Conservation (phyloP, 2,797 vertebrate genomes). For the Decapterus maruadsi region DNA sequence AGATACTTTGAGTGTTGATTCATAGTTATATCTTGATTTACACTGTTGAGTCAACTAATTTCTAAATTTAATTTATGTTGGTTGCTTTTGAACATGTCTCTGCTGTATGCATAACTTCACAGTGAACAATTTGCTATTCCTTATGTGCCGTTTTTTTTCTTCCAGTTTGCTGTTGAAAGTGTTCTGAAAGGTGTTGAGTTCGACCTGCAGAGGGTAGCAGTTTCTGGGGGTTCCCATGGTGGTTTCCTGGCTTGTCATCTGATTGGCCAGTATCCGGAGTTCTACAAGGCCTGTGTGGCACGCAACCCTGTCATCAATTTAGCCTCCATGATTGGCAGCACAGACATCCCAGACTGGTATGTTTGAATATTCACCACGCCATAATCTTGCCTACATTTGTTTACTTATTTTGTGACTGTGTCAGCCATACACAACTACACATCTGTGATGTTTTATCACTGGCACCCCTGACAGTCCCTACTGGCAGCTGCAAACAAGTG, state of each 20-base stretch:
- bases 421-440: neutral
- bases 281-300: constrained; percentile 91
- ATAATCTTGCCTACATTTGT: neutral
- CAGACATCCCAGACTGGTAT: constrained; percentile 98
- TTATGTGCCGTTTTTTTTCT: neutral
- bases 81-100: constrained; percentile 3
- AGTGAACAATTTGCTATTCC: neutral
- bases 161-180: constrained; percentile 89
- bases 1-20: neutral
- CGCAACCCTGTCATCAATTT: constrained; percentile 95
- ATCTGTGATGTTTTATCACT: constrained; percentile 15
- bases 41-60: neutral
- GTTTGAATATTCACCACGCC: constrained; percentile 5
- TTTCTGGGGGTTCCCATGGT: constrained; percentile 94
- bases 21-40: neutral
- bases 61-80: neutral
- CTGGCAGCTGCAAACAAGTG: constrained; percentile 19
- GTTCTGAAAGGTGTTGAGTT: constrained; percentile 85
- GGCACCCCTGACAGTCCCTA: constrained; percentile 6
- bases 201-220: constrained; percentile 86
- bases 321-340: constrained; percentile 91
- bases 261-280: constrained; percentile 93
- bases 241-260: constrained; percentile 97
- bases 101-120: neutral
- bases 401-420: constrained; percentile 1